A percentile compares a stretch with the other conserved stretches of the same genome.
Evolutionary conservation across 2,797 vertebrate genomes (phyloP).

Genomic region (Microhierax caerulescens): DNA sequence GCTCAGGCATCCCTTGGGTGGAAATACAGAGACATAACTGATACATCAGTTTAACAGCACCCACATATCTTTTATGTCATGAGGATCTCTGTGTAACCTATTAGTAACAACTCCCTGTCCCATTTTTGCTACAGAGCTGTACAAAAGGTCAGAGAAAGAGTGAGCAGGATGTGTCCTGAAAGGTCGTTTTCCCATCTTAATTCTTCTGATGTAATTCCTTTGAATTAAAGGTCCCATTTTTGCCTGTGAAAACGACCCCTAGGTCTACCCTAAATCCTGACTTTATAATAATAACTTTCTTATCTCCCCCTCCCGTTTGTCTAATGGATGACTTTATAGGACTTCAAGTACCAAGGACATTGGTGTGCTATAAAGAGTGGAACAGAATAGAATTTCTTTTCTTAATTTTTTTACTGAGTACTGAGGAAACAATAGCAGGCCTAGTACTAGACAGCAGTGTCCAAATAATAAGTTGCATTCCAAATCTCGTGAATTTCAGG

Average conservation of each 20-base stretch:
- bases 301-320: background rate
- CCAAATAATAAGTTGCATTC: constrained; percentile 52
- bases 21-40: background rate
- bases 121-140: background rate
- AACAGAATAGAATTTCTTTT: background rate
- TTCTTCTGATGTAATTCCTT: constrained; percentile 15
- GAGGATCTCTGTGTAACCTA: background rate
- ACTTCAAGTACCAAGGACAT: background rate
- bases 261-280: background rate
- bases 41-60: background rate
- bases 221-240: constrained; percentile 4
- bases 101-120: background rate
- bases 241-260: background rate
- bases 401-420: background rate
- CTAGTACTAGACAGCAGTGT: background rate
- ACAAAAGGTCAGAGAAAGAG: background rate
- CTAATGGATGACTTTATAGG: background rate
- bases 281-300: background rate
- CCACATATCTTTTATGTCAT: background rate
- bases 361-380: background rate
- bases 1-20: background rate
- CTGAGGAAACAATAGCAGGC: constrained; percentile 27
- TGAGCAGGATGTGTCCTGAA: background rate
- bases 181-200: background rate
- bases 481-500: background rate